phyloP scores from a whole-genome alignment of 2,113 vertebrate genomes.

The Lethenteron camtschaticum region DNA sequence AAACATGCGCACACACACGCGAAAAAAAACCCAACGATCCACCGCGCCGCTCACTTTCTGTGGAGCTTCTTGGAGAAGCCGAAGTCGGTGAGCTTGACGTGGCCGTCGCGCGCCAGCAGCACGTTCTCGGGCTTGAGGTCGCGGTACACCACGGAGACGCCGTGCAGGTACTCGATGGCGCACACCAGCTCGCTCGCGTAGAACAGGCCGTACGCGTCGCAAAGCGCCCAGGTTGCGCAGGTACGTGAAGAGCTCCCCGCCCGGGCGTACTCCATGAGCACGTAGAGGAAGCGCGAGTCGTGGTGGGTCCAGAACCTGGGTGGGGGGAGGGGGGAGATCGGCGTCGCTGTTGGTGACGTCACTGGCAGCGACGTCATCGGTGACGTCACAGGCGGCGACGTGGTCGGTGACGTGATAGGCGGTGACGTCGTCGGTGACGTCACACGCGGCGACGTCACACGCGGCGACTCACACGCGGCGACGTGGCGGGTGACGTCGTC shows the following conservation, averaged over 20 bases:
- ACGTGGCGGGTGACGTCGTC: too few relatives aligned
- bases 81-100: slow-evolving; percentile 82
- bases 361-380: too few relatives aligned
- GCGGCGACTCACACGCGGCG: too few relatives aligned
- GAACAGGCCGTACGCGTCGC: slow-evolving; percentile 47
- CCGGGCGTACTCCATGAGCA: slow-evolving; percentile 81
- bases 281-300: slow-evolving; percentile 60
- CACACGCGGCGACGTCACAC: too few relatives aligned
- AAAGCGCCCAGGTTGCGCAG: slow-evolving; percentile 69
- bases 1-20: too few relatives aligned
- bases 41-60: slow-evolving; percentile 26
- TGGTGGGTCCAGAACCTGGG: slow-evolving; percentile 71
- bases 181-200: slow-evolving; percentile 63
- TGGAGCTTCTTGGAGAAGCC: slow-evolving; percentile 82
- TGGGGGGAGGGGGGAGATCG: too few relatives aligned
- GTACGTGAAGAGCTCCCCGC: slow-evolving; percentile 75
- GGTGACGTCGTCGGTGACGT: too few relatives aligned
- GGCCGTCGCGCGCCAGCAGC: slow-evolving; percentile 62
- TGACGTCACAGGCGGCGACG: too few relatives aligned
- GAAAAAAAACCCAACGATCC: too few relatives aligned
- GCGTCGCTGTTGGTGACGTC: too few relatives aligned
- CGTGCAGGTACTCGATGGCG: slow-evolving; percentile 77
- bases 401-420: too few relatives aligned
- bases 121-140: slow-evolving; percentile 93
- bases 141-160: slow-evolving; percentile 63